Conservation (phyloP, 2,888 invertebrate species). For the Drosophila kokeensis region DNA sequence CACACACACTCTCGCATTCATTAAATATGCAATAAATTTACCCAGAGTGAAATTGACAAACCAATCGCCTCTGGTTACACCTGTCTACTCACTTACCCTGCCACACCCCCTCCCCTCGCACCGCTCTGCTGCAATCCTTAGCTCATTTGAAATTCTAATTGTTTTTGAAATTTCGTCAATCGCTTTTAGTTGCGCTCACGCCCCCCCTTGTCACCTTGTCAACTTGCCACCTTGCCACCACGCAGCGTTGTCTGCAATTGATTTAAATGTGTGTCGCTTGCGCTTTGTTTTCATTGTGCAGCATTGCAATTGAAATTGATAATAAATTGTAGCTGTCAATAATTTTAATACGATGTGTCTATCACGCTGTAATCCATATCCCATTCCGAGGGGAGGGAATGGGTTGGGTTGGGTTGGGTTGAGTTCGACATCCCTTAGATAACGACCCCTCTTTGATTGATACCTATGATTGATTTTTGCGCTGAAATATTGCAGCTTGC, state of each 20-base stretch:
- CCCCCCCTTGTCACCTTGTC: background rate
- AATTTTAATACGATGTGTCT: slow-evolving; percentile 79
- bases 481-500: slow-evolving; percentile 45
- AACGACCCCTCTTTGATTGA: slow-evolving; percentile 40
- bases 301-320: slow-evolving; percentile 63
- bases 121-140: background rate
- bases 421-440: background rate
- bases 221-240: background rate
- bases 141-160: slow-evolving; percentile 78
- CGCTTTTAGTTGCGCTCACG: slow-evolving; percentile 23
- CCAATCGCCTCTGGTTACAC: slow-evolving; percentile 31
- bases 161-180: slow-evolving; percentile 76
- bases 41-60: slow-evolving; percentile 54
- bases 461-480: slow-evolving; percentile 57
- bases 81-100: slow-evolving; percentile 21
- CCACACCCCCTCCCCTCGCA: background rate
- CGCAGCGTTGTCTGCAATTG: slow-evolving; percentile 49
- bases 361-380: slow-evolving; percentile 55
- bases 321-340: slow-evolving; percentile 83
- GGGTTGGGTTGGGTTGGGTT: too few species aligned
- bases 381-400: too few species aligned
- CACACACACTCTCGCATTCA: slow-evolving; percentile 39
- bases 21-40: slow-evolving; percentile 78
- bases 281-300: slow-evolving; percentile 28
- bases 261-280: slow-evolving; percentile 61